phyloP scores from a whole-genome alignment of 2,797 vertebrate genomes.

The Naso thynnoides region DNA sequence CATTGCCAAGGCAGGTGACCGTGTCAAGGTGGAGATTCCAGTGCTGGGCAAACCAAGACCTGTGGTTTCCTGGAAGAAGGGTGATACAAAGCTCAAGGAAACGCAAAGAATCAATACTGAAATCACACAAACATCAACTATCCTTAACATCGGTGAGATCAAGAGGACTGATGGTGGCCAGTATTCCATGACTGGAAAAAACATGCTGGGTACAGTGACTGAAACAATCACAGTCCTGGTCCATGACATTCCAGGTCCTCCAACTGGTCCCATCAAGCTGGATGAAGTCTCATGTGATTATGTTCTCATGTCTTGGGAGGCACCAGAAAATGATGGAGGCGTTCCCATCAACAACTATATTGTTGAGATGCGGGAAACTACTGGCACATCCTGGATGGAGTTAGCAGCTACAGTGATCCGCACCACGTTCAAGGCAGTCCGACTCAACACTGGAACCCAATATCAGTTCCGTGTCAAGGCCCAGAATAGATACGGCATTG shows the following conservation, averaged over 20 bases:
- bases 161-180: slow-evolving; percentile 91
- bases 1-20: slow-evolving; percentile 95
- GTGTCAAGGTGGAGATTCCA: slow-evolving; percentile 97
- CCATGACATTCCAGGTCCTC: slow-evolving; percentile 97
- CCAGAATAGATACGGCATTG: slow-evolving; percentile 96
- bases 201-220: slow-evolving; percentile 93
- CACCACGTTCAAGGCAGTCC: slow-evolving; percentile 95
- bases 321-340: slow-evolving; percentile 95
- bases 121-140: slow-evolving; percentile 93
- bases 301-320: slow-evolving; percentile 94
- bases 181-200: slow-evolving; percentile 94
- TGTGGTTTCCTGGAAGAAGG: slow-evolving; percentile 96
- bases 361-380: slow-evolving; percentile 97
- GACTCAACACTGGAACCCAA: slow-evolving; percentile 91
- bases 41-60: slow-evolving; percentile 95
- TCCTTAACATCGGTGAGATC: slow-evolving; percentile 94
- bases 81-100: slow-evolving; percentile 90
- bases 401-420: slow-evolving; percentile 96
- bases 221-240: slow-evolving; percentile 93
- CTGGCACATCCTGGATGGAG: slow-evolving; percentile 95
- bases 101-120: slow-evolving; percentile 96
- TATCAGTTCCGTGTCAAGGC: slow-evolving; percentile 98
- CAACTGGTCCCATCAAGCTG: slow-evolving; percentile 95
- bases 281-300: slow-evolving; percentile 98
- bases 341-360: slow-evolving; percentile 98